Evolutionary conservation across 2,797 vertebrate species (phyloP), one percentile per base, ranked within the genome.

Genomic region (Neoniphon sammara): DNA sequence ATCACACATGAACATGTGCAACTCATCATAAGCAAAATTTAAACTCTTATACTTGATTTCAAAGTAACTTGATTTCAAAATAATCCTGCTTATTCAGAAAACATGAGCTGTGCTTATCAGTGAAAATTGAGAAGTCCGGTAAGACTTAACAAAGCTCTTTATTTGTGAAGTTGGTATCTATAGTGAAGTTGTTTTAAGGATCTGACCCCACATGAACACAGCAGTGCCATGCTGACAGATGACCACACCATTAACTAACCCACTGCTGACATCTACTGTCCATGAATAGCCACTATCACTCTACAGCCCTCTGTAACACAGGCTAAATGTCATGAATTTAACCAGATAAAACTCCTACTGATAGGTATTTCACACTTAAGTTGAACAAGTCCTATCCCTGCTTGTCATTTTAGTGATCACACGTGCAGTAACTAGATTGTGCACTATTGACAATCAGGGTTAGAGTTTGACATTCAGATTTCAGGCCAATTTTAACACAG

Each of bases 231-330:
- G 39, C 39, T 53, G 12, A 69, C 60, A 62, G 58, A 63, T 74
- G 80, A 55, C 70, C 71, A 54, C 42, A 34, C 36, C 39, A 15
- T 77, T 85, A 52, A 42, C 46, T 86, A 84, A 84, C 82, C 73
- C 90, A 91, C 90, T 92, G 86, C 91, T 91, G 93, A 93, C 93
- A 92, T 90, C 93, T 93, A 79, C 92, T 93, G 93, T 87, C 81
- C 88, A 84, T 65, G 58, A 65, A n/a, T 66, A 70, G 82, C 66
- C 70, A 78, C 44, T 84, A 72, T 80, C 75, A 47, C 23, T 31
- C 25, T 55, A 2, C 30, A 56, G 25, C 34, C 44, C 71, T 71
- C 66, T 68, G 54, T 79, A 47, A 57, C 55, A 39, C 14, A 57
- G 53, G 62, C 18, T 54, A 21, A 25, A 67, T 21, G 52, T 27